Percentiles rank a stretch among this genome's conserved stretches.
Evolutionary conservation across 2,797 vertebrate genomes (phyloP).

Genomic region (Nannoperca obscura): DNA sequence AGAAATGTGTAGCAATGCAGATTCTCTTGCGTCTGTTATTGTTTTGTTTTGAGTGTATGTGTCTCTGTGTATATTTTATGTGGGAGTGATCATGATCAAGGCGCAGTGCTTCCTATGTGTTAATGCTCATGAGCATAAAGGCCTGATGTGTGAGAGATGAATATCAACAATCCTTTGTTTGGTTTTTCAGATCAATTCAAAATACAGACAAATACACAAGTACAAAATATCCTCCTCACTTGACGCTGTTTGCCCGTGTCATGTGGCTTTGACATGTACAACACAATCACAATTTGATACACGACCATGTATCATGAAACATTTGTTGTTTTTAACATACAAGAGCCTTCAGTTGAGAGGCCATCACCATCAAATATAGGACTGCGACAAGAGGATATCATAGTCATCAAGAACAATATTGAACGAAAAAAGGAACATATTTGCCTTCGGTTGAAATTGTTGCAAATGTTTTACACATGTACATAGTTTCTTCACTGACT

Average conservation of each 20-base stretch:
- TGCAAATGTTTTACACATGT: constrained; percentile 73
- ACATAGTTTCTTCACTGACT: constrained; percentile 74
- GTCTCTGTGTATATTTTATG: constrained; percentile 37
- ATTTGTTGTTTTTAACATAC: constrained; percentile 77
- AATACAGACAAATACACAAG: constrained; percentile 78
- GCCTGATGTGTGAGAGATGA: constrained; percentile 54
- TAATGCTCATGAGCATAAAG: constrained; percentile 59
- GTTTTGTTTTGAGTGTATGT: constrained; percentile 24
- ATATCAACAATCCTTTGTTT: constrained; percentile 54
- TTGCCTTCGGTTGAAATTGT: constrained; percentile 64
- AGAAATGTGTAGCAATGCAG: constrained; percentile 38
- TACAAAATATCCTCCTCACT: constrained; percentile 81
- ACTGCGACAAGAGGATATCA: constrained; percentile 76
- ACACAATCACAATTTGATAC: constrained; percentile 89
- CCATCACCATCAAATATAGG: constrained; percentile 78
- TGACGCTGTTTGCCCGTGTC: constrained; percentile 78
- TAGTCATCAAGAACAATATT: constrained; percentile 79
- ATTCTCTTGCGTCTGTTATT: constrained; percentile 18
- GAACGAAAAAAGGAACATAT: constrained; percentile 62
- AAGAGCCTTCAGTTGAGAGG: constrained; percentile 70
- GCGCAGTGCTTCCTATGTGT: constrained; percentile 34
- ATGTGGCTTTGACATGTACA: constrained; percentile 85
- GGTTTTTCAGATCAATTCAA: constrained; percentile 66
- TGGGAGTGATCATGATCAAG: constrained; percentile 43
- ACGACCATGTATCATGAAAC: constrained; percentile 81